A percentile compares a stretch with the other conserved stretches of the same genome.
Conservation (phyloP, 2,113 vertebrate genomes). For the Rhipidura dahli region DNA sequence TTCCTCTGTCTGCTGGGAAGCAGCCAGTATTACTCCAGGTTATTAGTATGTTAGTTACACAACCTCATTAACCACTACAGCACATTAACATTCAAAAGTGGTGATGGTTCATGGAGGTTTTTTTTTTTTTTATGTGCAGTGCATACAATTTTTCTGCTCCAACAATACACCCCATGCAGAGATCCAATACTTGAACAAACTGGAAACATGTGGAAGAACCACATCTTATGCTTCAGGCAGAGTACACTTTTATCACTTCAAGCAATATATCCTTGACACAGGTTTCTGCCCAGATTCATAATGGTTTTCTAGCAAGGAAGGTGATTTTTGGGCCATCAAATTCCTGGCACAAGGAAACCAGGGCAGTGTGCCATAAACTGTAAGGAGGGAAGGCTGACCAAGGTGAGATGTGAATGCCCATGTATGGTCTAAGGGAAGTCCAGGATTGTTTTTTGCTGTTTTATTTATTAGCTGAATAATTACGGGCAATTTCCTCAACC, state of each 20-base stretch:
- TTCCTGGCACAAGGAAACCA: neutral
- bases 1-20: constrained; percentile 33
- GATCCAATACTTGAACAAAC: neutral
- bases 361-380: neutral
- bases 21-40: neutral
- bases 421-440: neutral
- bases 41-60: constrained; percentile 18
- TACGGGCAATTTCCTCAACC: neutral
- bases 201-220: neutral
- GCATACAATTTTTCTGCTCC: neutral
- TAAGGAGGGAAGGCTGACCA: neutral
- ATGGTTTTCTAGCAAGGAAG: neutral
- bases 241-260: neutral
- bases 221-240: neutral
- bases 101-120: neutral
- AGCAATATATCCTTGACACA: neutral
- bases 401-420: neutral
- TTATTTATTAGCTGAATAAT: neutral
- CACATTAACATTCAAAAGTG: constrained; percentile 7
- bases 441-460: neutral
- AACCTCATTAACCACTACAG: constrained; percentile 28
- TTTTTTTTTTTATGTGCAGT: neutral
- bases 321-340: neutral
- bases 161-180: neutral
- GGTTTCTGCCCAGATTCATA: neutral